Conservation (phyloP, 2,113 vertebrate genomes). For the Megaceryle maxima region DNA sequence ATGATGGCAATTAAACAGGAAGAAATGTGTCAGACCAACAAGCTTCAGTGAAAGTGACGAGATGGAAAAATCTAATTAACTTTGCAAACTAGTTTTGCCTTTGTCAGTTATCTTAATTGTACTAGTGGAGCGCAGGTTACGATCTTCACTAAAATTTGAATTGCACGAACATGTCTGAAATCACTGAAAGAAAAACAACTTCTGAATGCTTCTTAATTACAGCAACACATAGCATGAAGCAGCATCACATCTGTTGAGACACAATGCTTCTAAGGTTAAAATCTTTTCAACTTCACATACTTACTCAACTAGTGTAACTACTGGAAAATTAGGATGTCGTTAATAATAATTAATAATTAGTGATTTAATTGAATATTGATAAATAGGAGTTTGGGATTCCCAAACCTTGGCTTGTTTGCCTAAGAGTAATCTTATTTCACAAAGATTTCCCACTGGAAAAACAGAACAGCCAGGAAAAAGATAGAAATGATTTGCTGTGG, state of each 20-base stretch:
- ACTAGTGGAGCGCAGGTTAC: slow-evolving; percentile 54
- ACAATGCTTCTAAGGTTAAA: neutral
- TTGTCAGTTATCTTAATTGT: slow-evolving; percentile 78
- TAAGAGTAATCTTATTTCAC: neutral
- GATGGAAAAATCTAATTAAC: slow-evolving; percentile 84
- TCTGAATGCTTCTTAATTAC: neutral
- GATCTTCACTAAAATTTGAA: slow-evolving; percentile 62
- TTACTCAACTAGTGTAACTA: neutral
- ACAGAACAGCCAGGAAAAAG: neutral
- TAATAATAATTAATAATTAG: neutral
- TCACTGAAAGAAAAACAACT: neutral
- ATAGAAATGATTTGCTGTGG: neutral
- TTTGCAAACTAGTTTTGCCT: slow-evolving; percentile 78
- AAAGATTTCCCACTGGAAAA: neutral
- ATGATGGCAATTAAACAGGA: slow-evolving; percentile 66
- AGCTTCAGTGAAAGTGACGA: slow-evolving; percentile 78
- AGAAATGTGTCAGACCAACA: slow-evolving; percentile 71
- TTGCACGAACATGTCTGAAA: slow-evolving; percentile 25
- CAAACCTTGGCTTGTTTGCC: neutral
- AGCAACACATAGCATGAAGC: neutral
- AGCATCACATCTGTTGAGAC: neutral
- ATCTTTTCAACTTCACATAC: neutral
- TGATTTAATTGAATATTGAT: neutral
- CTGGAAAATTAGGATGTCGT: neutral
- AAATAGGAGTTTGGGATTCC: neutral